Conservation (phyloP, 30 jellyfish, hydroid and myxozoan species). For the Hydractinia echinata region DNA sequence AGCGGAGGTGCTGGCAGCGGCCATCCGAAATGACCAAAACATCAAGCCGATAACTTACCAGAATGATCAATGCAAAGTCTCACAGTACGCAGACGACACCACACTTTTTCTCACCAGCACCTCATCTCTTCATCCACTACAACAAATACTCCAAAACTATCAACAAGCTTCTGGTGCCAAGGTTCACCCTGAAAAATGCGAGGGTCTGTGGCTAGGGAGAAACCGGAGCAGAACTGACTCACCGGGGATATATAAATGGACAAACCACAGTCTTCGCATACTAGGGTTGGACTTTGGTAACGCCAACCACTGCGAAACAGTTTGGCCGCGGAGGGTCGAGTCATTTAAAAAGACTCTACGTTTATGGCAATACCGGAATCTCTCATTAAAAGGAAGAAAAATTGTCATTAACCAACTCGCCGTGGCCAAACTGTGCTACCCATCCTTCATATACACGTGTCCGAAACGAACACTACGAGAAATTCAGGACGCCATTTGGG, state of each 20-base stretch:
- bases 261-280: neutral
- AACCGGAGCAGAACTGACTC: neutral
- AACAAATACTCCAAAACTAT: neutral
- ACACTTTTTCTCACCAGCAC: neutral
- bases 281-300: neutral
- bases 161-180: neutral
- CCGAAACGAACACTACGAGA: neutral
- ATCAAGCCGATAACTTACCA: neutral
- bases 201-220: neutral
- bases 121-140: neutral
- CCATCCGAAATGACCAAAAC: neutral
- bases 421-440: neutral
- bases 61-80: neutral
- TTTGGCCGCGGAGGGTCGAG: neutral
- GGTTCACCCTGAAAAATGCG: neutral
- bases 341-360: neutral
- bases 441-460: neutral
- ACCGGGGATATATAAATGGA: neutral
- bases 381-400: constrained; percentile 3
- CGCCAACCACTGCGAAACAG: neutral
- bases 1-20: neutral
- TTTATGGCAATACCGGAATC: neutral
- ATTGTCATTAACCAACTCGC: neutral
- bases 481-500: neutral
- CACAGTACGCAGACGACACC: neutral